These are phyloP conservation scores for Zaprionus obscuricornis DNA, from an alignment of 2,888 invertebrate species.

Conservation along the genomic window DNA sequence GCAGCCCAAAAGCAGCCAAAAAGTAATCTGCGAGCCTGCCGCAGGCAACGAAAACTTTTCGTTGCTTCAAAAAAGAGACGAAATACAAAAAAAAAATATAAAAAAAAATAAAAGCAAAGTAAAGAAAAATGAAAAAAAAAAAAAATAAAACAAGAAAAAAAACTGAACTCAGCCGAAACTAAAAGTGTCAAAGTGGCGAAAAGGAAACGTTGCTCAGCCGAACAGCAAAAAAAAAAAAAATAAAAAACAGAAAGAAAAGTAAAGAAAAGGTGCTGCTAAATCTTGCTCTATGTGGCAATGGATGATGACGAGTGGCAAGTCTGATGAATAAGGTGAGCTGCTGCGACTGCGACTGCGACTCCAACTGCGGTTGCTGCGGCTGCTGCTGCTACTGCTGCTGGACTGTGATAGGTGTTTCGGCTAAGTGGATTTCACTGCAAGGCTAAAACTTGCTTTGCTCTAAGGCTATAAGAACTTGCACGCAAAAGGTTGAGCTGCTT, in stretches of 20 bases:
- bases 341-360: too few relatives aligned
- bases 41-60: constrained; percentile 65
- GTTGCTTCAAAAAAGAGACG: constrained; percentile 23
- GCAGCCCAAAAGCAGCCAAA: constrained; percentile 40
- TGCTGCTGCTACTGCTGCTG: too few relatives aligned
- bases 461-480: constrained; percentile 15
- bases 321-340: constrained; percentile 20
- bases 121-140: constrained; percentile 1
- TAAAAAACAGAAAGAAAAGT: constrained; percentile 6
- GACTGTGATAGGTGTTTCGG: constrained; percentile 13
- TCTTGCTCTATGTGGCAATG: constrained; percentile 32
- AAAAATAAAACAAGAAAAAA: constrained; percentile 36
- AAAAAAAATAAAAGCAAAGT: constrained; percentile 1
- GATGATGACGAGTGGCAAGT: constrained; percentile 30
- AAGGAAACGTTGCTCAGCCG: constrained; percentile 39
- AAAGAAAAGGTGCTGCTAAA: constrained; percentile 51
- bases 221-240: constrained; percentile 8
- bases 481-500: constrained; percentile 25
- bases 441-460: too few relatives aligned
- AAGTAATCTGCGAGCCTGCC: constrained; percentile 71
- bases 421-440: constrained; percentile 24
- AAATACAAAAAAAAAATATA: constrained; percentile 13
- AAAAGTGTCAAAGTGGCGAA: constrained; percentile 75
- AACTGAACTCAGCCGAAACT: constrained; percentile 51
- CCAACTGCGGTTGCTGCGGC: too few relatives aligned